A percentile compares a stretch with the other conserved stretches of the same genome.
phyloP scores from a whole-genome alignment of 2,888 invertebrate genomes.

The Drosophila rubida region DNA sequence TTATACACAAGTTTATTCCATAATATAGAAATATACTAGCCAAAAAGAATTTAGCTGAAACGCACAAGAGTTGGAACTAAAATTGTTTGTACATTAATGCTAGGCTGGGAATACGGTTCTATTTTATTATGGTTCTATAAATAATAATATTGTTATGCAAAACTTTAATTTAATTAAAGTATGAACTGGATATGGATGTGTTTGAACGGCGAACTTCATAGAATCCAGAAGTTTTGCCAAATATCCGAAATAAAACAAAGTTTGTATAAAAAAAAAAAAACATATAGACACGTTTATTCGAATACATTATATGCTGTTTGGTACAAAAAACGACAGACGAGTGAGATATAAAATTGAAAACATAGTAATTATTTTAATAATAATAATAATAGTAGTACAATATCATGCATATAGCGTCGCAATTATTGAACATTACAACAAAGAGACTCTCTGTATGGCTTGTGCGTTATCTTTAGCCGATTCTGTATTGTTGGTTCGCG shows the following conservation, averaged over 20 bases:
- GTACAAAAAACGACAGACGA: constrained; percentile 59
- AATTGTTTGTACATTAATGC: constrained; percentile 2
- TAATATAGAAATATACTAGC: background rate
- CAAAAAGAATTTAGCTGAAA: background rate
- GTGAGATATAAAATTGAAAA: constrained; percentile 42
- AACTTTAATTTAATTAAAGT: background rate
- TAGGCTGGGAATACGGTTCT: background rate
- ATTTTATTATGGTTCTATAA: background rate
- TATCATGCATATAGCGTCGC: constrained; percentile 38
- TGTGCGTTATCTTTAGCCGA: constrained; percentile 22
- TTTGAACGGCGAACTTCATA: background rate
- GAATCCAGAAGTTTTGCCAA: background rate
- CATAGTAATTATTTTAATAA: constrained; percentile 16
- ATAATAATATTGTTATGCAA: constrained; percentile 2
- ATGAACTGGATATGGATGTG: background rate
- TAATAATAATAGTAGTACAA: constrained; percentile 18
- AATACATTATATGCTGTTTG: constrained; percentile 60
- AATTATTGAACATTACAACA: constrained; percentile 58
- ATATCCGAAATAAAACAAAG: constrained; percentile 1
- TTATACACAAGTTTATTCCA: constrained; percentile 4
- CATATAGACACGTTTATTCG: constrained; percentile 70
- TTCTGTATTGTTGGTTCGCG: constrained; percentile 11
- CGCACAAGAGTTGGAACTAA: background rate
- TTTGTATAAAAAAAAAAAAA: constrained; percentile 51
- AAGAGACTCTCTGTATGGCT: constrained; percentile 56